Evolutionary conservation across 2,888 invertebrate genomes (phyloP).

Genomic region (Dascillus cervinus): DNA sequence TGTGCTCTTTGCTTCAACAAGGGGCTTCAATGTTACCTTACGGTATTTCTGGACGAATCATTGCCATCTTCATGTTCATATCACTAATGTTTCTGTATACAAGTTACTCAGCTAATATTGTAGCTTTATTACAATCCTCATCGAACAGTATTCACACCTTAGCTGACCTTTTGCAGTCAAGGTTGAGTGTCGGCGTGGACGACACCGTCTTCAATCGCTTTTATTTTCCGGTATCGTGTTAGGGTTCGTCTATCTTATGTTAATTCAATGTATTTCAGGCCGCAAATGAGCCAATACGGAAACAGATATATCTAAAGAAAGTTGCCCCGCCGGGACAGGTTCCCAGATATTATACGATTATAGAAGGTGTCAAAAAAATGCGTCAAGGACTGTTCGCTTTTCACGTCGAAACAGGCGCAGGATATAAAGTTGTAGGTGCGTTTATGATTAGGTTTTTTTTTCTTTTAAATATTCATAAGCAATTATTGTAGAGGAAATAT

Average conservation of each 20-base stretch:
- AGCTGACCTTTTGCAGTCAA: slow-evolving; percentile 56
- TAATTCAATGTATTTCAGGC: no score
- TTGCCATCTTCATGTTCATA: slow-evolving; percentile 55
- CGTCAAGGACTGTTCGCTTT: slow-evolving; percentile 61
- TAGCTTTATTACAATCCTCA: slow-evolving; percentile 65
- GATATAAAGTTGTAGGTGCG: slow-evolving; percentile 57
- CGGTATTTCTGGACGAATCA: slow-evolving; percentile 46
- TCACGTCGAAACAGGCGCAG: slow-evolving; percentile 63
- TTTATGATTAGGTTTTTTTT: slow-evolving; percentile 5
- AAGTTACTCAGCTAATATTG: slow-evolving; percentile 70
- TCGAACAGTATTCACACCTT: slow-evolving; percentile 58
- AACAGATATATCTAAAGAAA: slow-evolving; percentile 56
- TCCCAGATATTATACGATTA: slow-evolving; percentile 51
- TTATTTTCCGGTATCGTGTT: slow-evolving; percentile 60
- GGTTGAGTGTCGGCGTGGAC: slow-evolving; percentile 58
- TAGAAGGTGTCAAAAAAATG: slow-evolving; percentile 54
- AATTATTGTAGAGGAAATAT: slow-evolving; percentile 52
- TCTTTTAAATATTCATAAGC: background rate
- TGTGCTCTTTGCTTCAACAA: slow-evolving; percentile 54
- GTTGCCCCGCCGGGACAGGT: slow-evolving; percentile 53
- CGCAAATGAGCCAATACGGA: slow-evolving; percentile 54
- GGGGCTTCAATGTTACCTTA: slow-evolving; percentile 48
- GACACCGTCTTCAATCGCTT: slow-evolving; percentile 62
- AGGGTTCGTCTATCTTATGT: no score
- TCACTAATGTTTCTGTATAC: slow-evolving; percentile 64